These are phyloP conservation scores for Cromileptes altivelis DNA, from an alignment of 2,113 vertebrate genomes.

Conservation along the genomic window DNA sequence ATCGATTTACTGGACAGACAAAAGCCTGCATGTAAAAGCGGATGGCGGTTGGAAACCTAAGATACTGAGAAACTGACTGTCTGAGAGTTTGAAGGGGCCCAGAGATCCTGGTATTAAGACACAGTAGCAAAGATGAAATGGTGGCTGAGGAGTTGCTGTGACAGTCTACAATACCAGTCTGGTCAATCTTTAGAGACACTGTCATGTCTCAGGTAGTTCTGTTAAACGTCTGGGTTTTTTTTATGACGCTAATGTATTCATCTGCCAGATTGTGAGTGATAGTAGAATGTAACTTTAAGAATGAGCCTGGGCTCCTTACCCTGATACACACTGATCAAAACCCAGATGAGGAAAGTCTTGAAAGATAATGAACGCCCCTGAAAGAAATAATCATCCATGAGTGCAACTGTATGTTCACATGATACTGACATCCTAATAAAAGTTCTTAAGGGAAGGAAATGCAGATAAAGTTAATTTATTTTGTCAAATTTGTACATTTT, in stretches of 20 bases:
- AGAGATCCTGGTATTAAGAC: conserved; percentile 41
- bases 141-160: conserved; percentile 31
- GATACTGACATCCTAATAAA: too few relatives aligned
- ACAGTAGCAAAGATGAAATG: conserved; percentile 58
- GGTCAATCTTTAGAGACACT: not conserved
- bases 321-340: conserved; percentile 87
- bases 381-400: conserved; percentile 44
- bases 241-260: too few relatives aligned
- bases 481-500: not conserved
- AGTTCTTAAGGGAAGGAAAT: not conserved
- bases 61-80: conserved; percentile 75
- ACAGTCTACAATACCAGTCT: conserved; percentile 14
- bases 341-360: conserved; percentile 88
- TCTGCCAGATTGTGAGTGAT: too few relatives aligned
- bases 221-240: too few relatives aligned
- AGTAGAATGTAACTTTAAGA: not conserved
- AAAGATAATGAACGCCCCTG: conserved; percentile 97
- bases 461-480: not conserved
- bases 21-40: conserved; percentile 75
- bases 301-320: conserved; percentile 66
- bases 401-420: not conserved
- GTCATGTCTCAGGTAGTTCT: too few relatives aligned
- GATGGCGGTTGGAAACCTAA: conserved; percentile 73
- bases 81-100: conserved; percentile 39
- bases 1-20: conserved; percentile 84